Base-by-base conservation (phyloP, 2,113 vertebrate species). In the Emydocephalus ijimae region DNA sequence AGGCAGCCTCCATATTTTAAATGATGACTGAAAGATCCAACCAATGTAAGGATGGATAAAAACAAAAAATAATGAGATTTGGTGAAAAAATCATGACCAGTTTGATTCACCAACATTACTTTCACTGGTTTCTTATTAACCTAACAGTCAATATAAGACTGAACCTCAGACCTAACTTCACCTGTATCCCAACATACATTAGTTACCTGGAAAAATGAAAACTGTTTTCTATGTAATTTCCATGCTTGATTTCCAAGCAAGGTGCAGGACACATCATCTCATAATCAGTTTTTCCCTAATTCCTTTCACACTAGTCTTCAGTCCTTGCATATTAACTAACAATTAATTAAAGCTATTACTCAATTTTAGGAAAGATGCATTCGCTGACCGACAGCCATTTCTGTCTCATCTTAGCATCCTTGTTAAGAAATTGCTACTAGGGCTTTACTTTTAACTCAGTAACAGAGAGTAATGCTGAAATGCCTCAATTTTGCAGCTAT, bases 401-500 rank as follows among this genome's bases (percentile, higher is more conserved):
- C 88, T 91, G 23, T 88, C 34, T 21, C 54, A 43, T 86, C 15
- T 87, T 87, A 61, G n/a, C 20, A 55, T 34, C 43, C 23, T 69
- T 7, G 3, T 43, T 0, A 0, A 61, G 56, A 92, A 89, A 26
- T 56, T 14, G 5, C 0, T 1, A 0, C 29, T 21, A 87, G 52
- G 61, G 64, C 11, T 4, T 0, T 90, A 4, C 21, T 39, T 93
- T 89, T 61, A 59, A 43, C 10, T 43, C 2, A 43, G 87, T 50
- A 92, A 29, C 45, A 54, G 8, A 7, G 0, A 23, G 14, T 57
- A 54, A 48, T 20, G 5, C 45, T 29, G 2, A 3, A 92, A 10
- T 0, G 0, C 52, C 12, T 0, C 57, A 48, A 43, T 29, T 3
- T 43, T 24, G 0, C 0, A 86, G 81, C 0, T 0, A 8, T 64